A percentile compares a stretch with the other conserved stretches of the same genome.
Evolutionary conservation across 2,888 invertebrate species (phyloP).

Genomic region (Meliscaeva auricollis): DNA sequence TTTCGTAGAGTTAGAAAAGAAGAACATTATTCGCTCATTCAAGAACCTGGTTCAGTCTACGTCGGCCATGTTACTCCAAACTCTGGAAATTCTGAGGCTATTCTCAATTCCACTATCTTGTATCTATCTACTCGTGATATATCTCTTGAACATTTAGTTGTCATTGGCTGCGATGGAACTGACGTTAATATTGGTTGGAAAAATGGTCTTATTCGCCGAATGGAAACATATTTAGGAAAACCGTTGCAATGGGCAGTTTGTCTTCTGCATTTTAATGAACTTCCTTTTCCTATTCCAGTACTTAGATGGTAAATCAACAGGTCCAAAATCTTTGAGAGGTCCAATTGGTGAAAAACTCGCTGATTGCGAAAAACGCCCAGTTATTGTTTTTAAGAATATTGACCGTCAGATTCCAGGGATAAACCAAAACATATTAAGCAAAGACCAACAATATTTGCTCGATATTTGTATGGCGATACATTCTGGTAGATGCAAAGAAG

Average conservation of each 20-base stretch:
- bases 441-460: too few species aligned
- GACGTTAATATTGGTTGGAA: not conserved
- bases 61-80: not conserved
- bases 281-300: too few species aligned
- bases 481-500: too few species aligned
- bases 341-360: too few species aligned
- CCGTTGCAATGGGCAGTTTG: not conserved
- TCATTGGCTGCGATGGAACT: not conserved
- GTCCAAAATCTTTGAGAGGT: too few species aligned
- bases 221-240: not conserved
- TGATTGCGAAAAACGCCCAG: too few species aligned
- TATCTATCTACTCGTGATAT: not conserved
- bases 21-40: not conserved
- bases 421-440: too few species aligned
- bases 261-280: not conserved
- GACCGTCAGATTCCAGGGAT: too few species aligned
- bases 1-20: not conserved
- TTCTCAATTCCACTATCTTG: not conserved
- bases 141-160: too few species aligned
- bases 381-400: too few species aligned
- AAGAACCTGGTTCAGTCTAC: constrained; percentile 2
- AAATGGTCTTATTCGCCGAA: not conserved
- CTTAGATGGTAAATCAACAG: too few species aligned
- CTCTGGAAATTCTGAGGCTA: not conserved
- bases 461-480: too few species aligned